These are phyloP conservation scores for Bradypus variegatus DNA, from an alignment of 2,797 vertebrate genomes.

Conservation along the genomic window DNA sequence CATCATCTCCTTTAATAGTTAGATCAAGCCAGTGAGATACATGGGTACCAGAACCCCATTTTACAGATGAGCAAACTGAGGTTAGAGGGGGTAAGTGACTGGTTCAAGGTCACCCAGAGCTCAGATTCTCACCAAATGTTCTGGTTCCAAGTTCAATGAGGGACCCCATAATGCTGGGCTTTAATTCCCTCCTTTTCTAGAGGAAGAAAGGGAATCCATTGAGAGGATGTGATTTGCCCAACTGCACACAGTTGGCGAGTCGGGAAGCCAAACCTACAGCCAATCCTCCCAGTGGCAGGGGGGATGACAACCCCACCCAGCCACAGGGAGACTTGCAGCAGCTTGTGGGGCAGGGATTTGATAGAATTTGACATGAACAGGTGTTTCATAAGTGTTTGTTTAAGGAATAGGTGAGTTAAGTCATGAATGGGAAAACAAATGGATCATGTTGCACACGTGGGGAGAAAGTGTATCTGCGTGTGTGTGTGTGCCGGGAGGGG, in stretches of 20 bases:
- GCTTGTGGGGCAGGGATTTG: not conserved
- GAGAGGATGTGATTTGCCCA: not conserved
- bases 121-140: too few species aligned
- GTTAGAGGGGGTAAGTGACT: not conserved
- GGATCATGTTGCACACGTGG: not conserved
- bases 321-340: not conserved
- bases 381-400: not conserved
- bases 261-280: too few species aligned
- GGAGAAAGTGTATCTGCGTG: not conserved
- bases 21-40: not conserved
- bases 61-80: not conserved
- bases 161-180: not conserved
- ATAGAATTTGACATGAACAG: not conserved
- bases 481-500: too few species aligned
- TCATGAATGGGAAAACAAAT: not conserved
- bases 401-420: not conserved
- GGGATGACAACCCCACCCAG: not conserved
- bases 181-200: not conserved
- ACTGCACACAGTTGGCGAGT: too few species aligned
- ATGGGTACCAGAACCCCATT: not conserved
- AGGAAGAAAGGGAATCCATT: not conserved
- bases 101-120: not conserved
- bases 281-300: not conserved
- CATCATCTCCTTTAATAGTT: not conserved
- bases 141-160: not conserved